Evolutionary conservation across 2,113 vertebrate genomes (phyloP).

Genomic region (Trinectes maculatus): DNA sequence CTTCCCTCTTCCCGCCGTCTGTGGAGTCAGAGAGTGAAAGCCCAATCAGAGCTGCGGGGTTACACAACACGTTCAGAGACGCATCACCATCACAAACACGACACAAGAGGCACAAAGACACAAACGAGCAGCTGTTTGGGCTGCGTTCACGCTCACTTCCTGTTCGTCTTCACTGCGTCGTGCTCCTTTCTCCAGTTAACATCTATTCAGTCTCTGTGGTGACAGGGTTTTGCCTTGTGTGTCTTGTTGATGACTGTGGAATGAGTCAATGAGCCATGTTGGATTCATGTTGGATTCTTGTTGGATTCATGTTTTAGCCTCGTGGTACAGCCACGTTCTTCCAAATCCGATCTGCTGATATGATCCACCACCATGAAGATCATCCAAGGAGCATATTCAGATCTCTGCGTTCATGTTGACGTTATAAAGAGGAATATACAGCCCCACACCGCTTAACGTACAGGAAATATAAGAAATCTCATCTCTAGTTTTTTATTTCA

Average conservation of each 20-base stretch:
- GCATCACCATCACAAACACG: no score
- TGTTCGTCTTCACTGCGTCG: conserved; percentile 47
- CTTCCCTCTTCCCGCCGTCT: conserved; percentile 6
- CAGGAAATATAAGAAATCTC: no score
- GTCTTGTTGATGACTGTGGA: conserved; percentile 54
- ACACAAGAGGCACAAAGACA: conserved; percentile 32
- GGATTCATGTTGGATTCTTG: no score
- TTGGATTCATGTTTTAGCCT: no score
- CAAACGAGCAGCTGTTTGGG: conserved; percentile 52
- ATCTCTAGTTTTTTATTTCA: background rate
- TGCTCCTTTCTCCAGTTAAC: conserved; percentile 27
- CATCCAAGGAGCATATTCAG: no score
- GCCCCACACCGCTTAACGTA: no score
- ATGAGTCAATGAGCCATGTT: conserved; percentile 38
- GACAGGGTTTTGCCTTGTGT: conserved; percentile 31
- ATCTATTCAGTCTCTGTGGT: conserved; percentile 44
- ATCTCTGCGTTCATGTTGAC: no score
- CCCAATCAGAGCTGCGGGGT: conserved; percentile 49
- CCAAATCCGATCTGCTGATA: no score
- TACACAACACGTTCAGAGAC: conserved; percentile 28
- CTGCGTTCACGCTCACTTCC: conserved; percentile 36
- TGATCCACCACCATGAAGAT: no score
- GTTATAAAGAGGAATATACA: no score
- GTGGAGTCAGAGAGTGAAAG: conserved; percentile 47
- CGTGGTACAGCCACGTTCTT: no score